phyloP scores from a whole-genome alignment of 2,888 invertebrate species.

The Scotopteryx bipunctaria region DNA sequence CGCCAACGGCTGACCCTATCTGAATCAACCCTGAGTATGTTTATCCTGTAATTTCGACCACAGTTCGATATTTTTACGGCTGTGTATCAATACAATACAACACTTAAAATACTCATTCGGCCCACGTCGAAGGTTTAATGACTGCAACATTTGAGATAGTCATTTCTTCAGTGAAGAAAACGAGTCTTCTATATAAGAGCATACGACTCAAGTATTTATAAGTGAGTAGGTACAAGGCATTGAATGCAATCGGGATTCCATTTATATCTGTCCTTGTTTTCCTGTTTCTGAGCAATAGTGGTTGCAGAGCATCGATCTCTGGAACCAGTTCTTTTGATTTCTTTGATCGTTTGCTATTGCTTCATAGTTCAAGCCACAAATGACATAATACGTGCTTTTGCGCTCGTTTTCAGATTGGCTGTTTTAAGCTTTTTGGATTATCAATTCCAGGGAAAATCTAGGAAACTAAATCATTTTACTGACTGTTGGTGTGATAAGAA shows the following conservation, averaged over 20 bases:
- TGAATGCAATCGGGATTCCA: conserved; percentile 60
- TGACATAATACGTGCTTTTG: too few species aligned
- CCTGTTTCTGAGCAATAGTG: conserved; percentile 57
- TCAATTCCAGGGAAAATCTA: too few species aligned
- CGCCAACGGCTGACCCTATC: neutral
- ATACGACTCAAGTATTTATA: conserved; percentile 39
- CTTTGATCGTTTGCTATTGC: conserved; percentile 15
- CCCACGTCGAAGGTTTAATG: conserved; percentile 38
- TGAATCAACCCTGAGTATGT: neutral
- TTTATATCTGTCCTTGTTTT: conserved; percentile 67
- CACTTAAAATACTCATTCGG: conserved; percentile 32
- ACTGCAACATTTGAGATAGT: conserved; percentile 37
- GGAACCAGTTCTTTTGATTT: conserved; percentile 25
- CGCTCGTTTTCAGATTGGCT: too few species aligned
- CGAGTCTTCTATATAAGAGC: conserved; percentile 38
- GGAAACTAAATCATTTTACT: too few species aligned
- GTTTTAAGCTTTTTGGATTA: too few species aligned
- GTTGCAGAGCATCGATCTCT: conserved; percentile 42
- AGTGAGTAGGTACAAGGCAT: conserved; percentile 37
- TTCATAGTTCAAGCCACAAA: conserved; percentile 8
- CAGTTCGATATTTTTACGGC: conserved; percentile 15
- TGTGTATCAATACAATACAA: conserved; percentile 34
- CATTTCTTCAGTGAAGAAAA: conserved; percentile 37
- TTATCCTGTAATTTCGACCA: conserved; percentile 1
- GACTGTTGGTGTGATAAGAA: too few species aligned